Evolutionary conservation across 2,113 vertebrate genomes (phyloP).

Genomic region (Petroica traversi): DNA sequence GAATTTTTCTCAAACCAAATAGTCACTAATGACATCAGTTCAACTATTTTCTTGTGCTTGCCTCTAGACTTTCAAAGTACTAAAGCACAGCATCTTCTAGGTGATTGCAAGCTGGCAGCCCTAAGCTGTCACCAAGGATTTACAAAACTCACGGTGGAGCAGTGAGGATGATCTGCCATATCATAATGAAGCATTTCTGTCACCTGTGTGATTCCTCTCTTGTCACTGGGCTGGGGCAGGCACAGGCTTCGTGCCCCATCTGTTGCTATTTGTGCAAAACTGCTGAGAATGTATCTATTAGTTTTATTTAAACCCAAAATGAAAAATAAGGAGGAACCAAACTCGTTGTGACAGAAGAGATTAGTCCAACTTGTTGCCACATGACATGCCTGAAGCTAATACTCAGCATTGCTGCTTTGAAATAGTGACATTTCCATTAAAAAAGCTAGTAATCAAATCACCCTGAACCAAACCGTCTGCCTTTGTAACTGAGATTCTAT

Average conservation of each 20-base stretch:
- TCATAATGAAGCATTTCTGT: background rate
- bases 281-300: background rate
- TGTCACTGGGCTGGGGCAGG: background rate
- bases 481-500: conserved; percentile 48
- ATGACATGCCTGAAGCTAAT: conserved; percentile 20
- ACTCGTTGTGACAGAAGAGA: background rate
- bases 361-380: conserved; percentile 15
- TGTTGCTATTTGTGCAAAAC: background rate
- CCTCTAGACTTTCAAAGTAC: background rate
- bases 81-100: background rate
- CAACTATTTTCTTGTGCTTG: background rate
- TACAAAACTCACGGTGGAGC: background rate
- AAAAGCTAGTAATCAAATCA: conserved; percentile 35
- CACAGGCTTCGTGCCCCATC: background rate
- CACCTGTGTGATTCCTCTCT: background rate
- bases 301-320: background rate
- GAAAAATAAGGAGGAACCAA: background rate
- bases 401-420: conserved; percentile 17
- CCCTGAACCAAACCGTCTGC: background rate
- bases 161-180: background rate
- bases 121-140: background rate
- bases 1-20: conserved; percentile 4
- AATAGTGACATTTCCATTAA: conserved; percentile 43
- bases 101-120: background rate
- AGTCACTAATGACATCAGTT: background rate